Percentiles rank a stretch among this genome's conserved stretches.
These are phyloP conservation scores for Axis porcinus DNA, from an alignment of 2,113 vertebrate species.

Conservation along the genomic window DNA sequence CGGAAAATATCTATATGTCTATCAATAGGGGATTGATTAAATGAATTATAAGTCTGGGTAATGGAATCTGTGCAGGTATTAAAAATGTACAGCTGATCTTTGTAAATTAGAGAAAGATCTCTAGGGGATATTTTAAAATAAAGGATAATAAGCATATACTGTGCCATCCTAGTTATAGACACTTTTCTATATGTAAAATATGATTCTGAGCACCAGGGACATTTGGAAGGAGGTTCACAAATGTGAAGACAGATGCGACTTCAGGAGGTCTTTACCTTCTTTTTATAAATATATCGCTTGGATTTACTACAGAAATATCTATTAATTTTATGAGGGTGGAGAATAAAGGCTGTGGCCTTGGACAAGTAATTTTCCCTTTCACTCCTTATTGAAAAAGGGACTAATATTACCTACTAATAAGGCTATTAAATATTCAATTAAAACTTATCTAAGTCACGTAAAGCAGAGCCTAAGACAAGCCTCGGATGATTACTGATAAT, in stretches of 20 bases:
- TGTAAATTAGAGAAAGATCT: constrained; percentile 10
- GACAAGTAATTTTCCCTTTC: neutral
- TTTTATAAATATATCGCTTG: neutral
- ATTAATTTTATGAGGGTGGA: neutral
- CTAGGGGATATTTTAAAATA: neutral
- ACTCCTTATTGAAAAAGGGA: neutral
- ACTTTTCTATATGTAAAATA: neutral
- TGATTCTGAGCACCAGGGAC: neutral
- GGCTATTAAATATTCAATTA: neutral
- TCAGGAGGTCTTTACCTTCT: neutral
- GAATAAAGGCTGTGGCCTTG: neutral
- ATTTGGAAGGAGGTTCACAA: neutral
- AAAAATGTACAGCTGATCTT: neutral
- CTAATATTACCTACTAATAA: neutral
- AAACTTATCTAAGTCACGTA: neutral
- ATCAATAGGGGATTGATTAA: constrained; percentile 46
- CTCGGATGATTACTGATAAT: neutral
- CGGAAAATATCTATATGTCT: constrained; percentile 4
- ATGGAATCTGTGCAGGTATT: neutral
- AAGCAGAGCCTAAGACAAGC: neutral
- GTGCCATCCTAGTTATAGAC: neutral
- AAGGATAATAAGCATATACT: neutral
- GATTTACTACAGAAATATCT: neutral
- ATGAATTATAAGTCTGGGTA: constrained; percentile 34
- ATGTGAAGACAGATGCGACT: neutral